These are phyloP conservation scores for Oryzias dopingdopingensis DNA, from an alignment of 2,797 vertebrate species.

Conservation along the genomic window DNA sequence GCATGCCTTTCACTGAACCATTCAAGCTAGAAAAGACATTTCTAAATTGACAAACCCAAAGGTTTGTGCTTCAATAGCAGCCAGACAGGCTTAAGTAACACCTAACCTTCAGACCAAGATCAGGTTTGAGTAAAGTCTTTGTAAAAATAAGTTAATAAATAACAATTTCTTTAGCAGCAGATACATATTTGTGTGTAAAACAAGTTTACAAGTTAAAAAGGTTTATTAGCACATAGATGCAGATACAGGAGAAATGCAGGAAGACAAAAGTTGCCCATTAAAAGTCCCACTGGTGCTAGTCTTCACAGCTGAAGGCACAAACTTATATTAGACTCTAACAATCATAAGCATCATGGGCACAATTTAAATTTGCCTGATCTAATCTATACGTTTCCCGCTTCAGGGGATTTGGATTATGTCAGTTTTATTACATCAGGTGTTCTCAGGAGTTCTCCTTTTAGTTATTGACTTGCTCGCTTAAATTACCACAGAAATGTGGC, in stretches of 20 bases:
- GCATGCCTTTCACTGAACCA: too few relatives aligned
- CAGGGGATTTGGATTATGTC: constrained; percentile 3
- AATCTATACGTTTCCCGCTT: constrained; percentile 17
- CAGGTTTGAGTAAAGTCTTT: background rate
- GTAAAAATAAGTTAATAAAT: constrained; percentile 8
- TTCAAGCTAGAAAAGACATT: too few relatives aligned
- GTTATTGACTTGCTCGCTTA: constrained; percentile 15
- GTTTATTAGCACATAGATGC: constrained; percentile 58
- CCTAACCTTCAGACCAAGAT: background rate
- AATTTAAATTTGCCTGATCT: constrained; percentile 41
- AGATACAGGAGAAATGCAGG: constrained; percentile 55
- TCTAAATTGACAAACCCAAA: too few relatives aligned
- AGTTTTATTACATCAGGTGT: constrained; percentile 11
- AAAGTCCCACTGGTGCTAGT: constrained; percentile 47
- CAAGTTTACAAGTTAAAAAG: constrained; percentile 58
- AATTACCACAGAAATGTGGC: constrained; percentile 20
- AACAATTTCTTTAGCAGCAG: constrained; percentile 25
- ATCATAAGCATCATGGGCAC: constrained; percentile 42
- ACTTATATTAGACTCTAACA: constrained; percentile 57
- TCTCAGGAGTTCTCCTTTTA: constrained; percentile 20
- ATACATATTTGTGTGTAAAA: constrained; percentile 39
- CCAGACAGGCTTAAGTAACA: background rate
- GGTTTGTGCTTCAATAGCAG: background rate
- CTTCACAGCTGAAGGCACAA: constrained; percentile 47
- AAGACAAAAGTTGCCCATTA: constrained; percentile 55